A percentile compares a stretch with the other conserved stretches of the same genome.
phyloP scores from a whole-genome alignment of 53 echinoderm and acorn worm genomes.

The Patiria pectinifera region DNA sequence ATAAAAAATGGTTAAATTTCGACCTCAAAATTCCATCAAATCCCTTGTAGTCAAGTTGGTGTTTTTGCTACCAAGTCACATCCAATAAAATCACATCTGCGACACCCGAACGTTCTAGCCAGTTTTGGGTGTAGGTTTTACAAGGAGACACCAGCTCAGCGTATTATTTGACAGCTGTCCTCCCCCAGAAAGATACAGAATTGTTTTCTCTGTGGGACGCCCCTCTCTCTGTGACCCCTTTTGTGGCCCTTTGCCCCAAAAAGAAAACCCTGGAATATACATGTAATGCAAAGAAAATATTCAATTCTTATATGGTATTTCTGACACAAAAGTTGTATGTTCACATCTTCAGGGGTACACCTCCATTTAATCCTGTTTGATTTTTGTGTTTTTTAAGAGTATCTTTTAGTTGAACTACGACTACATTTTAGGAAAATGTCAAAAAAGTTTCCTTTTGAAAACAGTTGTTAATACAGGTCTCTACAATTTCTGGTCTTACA shows the following conservation, averaged over 20 bases:
- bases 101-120: not conserved
- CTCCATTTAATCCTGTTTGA: too few species aligned
- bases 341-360: too few species aligned
- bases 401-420: too few species aligned
- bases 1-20: not conserved
- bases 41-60: not conserved
- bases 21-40: not conserved
- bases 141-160: not conserved
- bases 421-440: too few species aligned
- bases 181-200: constrained; percentile 45
- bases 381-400: too few species aligned
- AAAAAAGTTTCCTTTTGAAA: too few species aligned
- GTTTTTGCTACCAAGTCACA: constrained; percentile 4
- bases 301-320: not conserved
- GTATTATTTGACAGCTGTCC: constrained; percentile 21
- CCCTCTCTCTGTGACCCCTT: constrained; percentile 33
- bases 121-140: not conserved
- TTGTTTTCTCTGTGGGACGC: constrained; percentile 37
- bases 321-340: too few species aligned
- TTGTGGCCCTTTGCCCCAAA: not conserved
- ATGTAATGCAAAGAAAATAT: not conserved
- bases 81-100: not conserved
- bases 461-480: too few species aligned
- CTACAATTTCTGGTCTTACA: too few species aligned
- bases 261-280: constrained; percentile 1